phyloP scores from a whole-genome alignment of 2,797 vertebrate genomes.

The Pogonophryne albipinna region DNA sequence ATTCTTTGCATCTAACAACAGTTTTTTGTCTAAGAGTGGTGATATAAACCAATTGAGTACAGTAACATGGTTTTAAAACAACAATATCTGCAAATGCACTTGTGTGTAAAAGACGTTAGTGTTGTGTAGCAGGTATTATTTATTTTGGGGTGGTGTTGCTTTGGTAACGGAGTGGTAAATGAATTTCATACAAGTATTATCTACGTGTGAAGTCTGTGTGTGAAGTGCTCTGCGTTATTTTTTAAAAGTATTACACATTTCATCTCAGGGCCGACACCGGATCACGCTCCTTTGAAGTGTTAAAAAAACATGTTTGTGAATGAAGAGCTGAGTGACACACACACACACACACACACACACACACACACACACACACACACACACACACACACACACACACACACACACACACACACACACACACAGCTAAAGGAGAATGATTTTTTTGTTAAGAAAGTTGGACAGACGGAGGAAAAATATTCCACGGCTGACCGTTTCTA shows the following conservation, averaged over 20 bases:
- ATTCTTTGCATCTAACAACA: background rate
- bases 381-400: background rate
- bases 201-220: constrained; percentile 20
- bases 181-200: constrained; percentile 16
- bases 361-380: too few relatives aligned
- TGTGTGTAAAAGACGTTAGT: background rate
- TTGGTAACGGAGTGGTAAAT: constrained; percentile 17
- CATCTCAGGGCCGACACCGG: constrained; percentile 39
- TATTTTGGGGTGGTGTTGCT: background rate
- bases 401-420: too few relatives aligned
- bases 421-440: constrained; percentile 45
- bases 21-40: background rate
- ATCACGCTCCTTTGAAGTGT: constrained; percentile 62
- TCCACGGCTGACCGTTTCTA: constrained; percentile 75
- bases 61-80: too few relatives aligned
- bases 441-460: constrained; percentile 46
- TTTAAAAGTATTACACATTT: constrained; percentile 41
- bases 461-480: constrained; percentile 46
- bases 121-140: background rate
- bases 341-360: background rate
- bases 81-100: background rate
- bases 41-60: too few relatives aligned
- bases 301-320: constrained; percentile 60
- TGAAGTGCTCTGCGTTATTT: constrained; percentile 17
- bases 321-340: constrained; percentile 29